Evolutionary conservation across 2,113 vertebrate genomes (phyloP).

Genomic region (Strix aluco): DNA sequence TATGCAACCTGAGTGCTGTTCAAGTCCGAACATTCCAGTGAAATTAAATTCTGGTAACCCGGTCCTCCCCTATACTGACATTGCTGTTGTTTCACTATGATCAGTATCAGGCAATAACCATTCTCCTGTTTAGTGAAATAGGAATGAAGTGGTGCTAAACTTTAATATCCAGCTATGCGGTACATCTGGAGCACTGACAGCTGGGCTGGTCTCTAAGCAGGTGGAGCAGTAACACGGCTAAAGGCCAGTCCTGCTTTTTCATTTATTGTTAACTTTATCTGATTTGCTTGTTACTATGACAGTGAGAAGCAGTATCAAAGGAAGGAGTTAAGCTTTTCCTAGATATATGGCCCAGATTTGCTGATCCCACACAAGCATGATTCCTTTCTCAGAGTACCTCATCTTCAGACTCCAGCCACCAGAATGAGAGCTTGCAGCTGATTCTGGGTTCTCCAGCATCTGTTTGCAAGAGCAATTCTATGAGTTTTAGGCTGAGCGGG

Average conservation of each 20-base stretch:
- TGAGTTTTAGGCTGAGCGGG: background rate
- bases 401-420: background rate
- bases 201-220: slow-evolving; percentile 8
- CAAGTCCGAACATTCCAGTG: background rate
- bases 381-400: background rate
- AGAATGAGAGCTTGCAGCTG: background rate
- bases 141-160: slow-evolving; percentile 6
- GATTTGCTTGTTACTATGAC: background rate
- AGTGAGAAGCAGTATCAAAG: background rate
- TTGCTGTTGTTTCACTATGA: background rate
- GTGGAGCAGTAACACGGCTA: background rate
- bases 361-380: background rate
- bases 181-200: slow-evolving; percentile 30
- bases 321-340: background rate
- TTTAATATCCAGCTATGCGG: background rate
- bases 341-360: background rate
- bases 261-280: background rate
- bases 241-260: background rate
- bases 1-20: background rate
- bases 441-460: background rate
- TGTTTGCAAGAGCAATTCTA: background rate
- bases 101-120: background rate
- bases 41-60: slow-evolving; percentile 1
- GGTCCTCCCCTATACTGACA: background rate
- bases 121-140: background rate